These are phyloP conservation scores for Chrysocyon brachyurus DNA, from an alignment of 2,797 vertebrate species.

Conservation along the genomic window DNA sequence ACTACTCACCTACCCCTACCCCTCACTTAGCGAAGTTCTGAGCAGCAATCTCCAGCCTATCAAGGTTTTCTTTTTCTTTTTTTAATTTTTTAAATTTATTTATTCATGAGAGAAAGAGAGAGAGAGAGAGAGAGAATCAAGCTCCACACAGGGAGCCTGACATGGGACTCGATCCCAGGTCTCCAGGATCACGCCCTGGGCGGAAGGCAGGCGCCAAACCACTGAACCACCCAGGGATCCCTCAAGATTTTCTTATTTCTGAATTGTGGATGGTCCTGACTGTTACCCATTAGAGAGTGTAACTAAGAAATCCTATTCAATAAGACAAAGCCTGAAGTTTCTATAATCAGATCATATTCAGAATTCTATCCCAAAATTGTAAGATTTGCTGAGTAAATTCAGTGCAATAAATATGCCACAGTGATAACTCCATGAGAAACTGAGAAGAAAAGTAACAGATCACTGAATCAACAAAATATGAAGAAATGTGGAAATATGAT, in stretches of 20 bases:
- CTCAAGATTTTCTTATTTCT: not conserved
- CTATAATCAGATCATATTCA: not conserved
- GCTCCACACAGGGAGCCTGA: no score
- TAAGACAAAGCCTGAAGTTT: not conserved
- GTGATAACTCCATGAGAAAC: slow-evolving; percentile 36
- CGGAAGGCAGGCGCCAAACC: no score
- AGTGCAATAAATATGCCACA: not conserved
- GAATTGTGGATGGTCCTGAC: not conserved
- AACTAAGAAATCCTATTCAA: slow-evolving; percentile 17
- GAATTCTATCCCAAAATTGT: not conserved
- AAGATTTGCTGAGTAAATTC: slow-evolving; percentile 48
- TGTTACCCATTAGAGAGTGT: not conserved
- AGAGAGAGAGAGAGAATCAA: no score
- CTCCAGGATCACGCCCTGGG: no score
- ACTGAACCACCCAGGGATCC: no score
- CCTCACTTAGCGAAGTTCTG: not conserved
- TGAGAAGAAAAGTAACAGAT: slow-evolving; percentile 27
- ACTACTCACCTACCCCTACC: not conserved
- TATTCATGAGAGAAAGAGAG: no score
- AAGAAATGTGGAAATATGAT: slow-evolving; percentile 65
- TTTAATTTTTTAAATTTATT: no score
- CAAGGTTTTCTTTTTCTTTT: not conserved
- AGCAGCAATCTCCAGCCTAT: not conserved
- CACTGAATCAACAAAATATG: slow-evolving; percentile 44
- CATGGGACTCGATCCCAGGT: no score